phyloP scores from a whole-genome alignment of 2,113 vertebrate genomes.

The Pholis gunnellus region DNA sequence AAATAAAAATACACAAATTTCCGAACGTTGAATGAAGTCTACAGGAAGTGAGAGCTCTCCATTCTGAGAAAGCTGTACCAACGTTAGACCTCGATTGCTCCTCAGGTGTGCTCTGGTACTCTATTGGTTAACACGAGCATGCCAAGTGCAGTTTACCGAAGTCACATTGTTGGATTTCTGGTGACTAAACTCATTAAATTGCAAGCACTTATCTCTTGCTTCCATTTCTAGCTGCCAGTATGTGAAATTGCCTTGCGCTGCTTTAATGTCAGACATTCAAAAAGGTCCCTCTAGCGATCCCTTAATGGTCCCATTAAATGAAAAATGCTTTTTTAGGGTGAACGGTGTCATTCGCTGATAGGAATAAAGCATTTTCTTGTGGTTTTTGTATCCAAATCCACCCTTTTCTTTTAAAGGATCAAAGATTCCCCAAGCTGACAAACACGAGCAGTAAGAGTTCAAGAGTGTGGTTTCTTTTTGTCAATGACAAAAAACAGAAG shows the following conservation, averaged over 20 bases:
- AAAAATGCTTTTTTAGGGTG: slow-evolving; percentile 20
- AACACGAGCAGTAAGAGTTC: neutral
- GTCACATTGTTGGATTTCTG: slow-evolving; percentile 36
- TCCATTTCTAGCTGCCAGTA: slow-evolving; percentile 57
- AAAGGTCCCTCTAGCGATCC: slow-evolving; percentile 37
- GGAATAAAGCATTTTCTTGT: neutral
- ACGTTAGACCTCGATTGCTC: neutral
- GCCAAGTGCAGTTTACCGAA: slow-evolving; percentile 16
- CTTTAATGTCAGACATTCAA: slow-evolving; percentile 59
- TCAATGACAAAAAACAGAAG: too few species aligned
- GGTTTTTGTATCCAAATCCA: slow-evolving; percentile 2
- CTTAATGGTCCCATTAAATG: slow-evolving; percentile 49
- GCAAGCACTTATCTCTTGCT: slow-evolving; percentile 50
- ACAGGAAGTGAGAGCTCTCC: neutral
- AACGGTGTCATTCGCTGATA: neutral
- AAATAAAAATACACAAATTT: neutral
- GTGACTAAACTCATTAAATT: slow-evolving; percentile 45
- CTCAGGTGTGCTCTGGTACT: neutral
- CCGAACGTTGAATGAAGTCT: neutral
- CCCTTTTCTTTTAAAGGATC: neutral
- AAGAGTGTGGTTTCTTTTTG: neutral
- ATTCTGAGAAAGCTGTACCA: neutral
- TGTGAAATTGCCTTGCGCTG: slow-evolving; percentile 47
- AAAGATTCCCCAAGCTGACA: neutral
- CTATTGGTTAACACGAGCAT: neutral